Evolutionary conservation across 35 echinoderm and acorn worm species (phyloP), one percentile per base, ranked within the genome.

Genomic region (Patiria miniata): DNA sequence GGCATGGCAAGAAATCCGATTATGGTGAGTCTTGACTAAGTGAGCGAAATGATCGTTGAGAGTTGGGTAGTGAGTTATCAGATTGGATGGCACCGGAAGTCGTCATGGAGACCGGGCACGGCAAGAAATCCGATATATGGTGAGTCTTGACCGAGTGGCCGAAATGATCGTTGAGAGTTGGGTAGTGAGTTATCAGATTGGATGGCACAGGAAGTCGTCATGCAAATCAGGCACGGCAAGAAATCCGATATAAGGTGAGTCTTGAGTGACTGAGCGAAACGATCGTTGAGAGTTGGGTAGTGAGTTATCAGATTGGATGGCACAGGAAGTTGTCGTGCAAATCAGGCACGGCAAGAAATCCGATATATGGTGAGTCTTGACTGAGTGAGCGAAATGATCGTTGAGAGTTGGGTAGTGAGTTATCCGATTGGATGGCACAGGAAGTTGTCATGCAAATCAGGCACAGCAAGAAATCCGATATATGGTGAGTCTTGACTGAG

Each of bases 121-220:
- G 95, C 34, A 85, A 89, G 39, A 93, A 97, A 36, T 97, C 95
- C 32, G 95, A 97, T 61, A 85, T 97, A 26, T 97, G 94, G 94
- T n/a, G n/a, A n/a, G n/a, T n/a, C n/a, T n/a, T n/a, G n/a, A n/a
- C n/a, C n/a, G n/a, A n/a, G n/a, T n/a, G n/a, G n/a, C n/a, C n/a
- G n/a, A n/a, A n/a, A n/a, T n/a, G n/a, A n/a, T n/a, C n/a, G n/a
- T n/a, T n/a, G n/a, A n/a, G n/a, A n/a, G 12, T 58, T 58, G 12
- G 54, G 78, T 68, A 81, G 86, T 37, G 86, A 77, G 44, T 68
- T 60, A 5, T 77, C 96, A 0, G 94, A 99, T 61, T 99, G 96
- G 96, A 99, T 99, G 92, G 92, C 96, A 52, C 96, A 92, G 0
- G 90, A 94, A 77, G 92, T 95, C 39, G 89, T 99, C 79, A 99